Evolutionary conservation across 1,140 invertebrate genomes (phyloP).

Genomic region (Planococcus citri): DNA sequence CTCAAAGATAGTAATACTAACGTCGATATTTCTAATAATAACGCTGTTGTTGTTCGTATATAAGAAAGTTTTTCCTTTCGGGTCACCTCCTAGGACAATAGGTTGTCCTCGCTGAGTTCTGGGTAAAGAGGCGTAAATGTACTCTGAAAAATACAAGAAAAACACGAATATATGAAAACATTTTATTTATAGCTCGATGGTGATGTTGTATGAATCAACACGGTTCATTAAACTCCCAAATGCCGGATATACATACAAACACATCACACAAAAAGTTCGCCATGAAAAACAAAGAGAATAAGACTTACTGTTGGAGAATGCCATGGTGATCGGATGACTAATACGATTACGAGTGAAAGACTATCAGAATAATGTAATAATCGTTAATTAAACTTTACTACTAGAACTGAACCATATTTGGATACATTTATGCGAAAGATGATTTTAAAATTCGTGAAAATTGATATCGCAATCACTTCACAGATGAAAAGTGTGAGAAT

Average conservation of each 20-base stretch:
- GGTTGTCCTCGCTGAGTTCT: conserved; percentile 84
- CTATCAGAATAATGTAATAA: neutral
- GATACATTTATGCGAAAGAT: neutral
- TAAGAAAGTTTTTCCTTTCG: conserved; percentile 93
- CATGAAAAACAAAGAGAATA: conserved; percentile 13
- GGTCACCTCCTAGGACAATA: conserved; percentile 84
- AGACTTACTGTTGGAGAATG: conserved; percentile 29
- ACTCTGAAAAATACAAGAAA: conserved; percentile 48
- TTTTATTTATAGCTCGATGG: neutral
- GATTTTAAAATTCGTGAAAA: neutral
- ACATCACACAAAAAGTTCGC: conserved; percentile 10
- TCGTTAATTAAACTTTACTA: neutral
- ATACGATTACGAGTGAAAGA: neutral
- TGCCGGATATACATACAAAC: neutral
- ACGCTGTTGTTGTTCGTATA: conserved; percentile 97
- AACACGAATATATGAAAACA: neutral
- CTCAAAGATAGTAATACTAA: conserved; percentile 35
- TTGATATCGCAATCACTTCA: neutral
- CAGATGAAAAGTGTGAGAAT: neutral
- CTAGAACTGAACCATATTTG: neutral
- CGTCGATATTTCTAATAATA: conserved; percentile 91
- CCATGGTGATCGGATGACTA: conserved; percentile 23
- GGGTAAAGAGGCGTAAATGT: conserved; percentile 82
- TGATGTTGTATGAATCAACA: conserved; percentile 13
- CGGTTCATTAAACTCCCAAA: conserved; percentile 7